These are phyloP conservation scores for Festucalex cinctus DNA, from an alignment of 2,113 vertebrate species.

Conservation along the genomic window DNA sequence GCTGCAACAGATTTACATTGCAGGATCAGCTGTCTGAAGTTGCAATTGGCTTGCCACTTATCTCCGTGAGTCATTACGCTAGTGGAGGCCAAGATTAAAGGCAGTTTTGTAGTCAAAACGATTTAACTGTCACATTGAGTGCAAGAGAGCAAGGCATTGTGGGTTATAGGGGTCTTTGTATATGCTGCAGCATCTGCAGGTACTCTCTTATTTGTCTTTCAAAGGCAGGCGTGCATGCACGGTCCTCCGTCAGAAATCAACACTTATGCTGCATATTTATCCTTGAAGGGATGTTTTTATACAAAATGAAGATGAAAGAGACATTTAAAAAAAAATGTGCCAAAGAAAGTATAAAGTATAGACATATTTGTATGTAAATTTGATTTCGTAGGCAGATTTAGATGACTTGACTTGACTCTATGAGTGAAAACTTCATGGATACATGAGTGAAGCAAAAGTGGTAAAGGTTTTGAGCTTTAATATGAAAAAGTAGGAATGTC, in stretches of 20 bases:
- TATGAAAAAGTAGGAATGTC: too few relatives aligned
- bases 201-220: not conserved
- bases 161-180: conserved; percentile 47
- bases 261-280: too few relatives aligned
- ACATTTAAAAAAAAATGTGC: too few relatives aligned
- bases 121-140: conserved; percentile 69
- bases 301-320: not conserved
- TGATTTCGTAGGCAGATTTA: too few relatives aligned
- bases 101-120: conserved; percentile 65
- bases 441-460: too few relatives aligned
- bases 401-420: too few relatives aligned
- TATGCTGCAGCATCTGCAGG: conserved; percentile 56
- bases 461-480: too few relatives aligned
- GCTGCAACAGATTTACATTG: conserved; percentile 76
- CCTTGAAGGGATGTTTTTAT: not conserved
- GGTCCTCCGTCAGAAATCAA: not conserved
- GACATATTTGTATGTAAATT: too few relatives aligned
- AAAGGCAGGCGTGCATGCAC: not conserved
- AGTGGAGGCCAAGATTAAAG: conserved; percentile 70
- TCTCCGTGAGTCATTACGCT: conserved; percentile 73
- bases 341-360: too few relatives aligned
- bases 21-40: conserved; percentile 75
- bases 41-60: conserved; percentile 37
- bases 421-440: too few relatives aligned
- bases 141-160: conserved; percentile 54